These are phyloP conservation scores for Mechanitis mazaeus DNA, from an alignment of 2,888 invertebrate species.

Conservation along the genomic window DNA sequence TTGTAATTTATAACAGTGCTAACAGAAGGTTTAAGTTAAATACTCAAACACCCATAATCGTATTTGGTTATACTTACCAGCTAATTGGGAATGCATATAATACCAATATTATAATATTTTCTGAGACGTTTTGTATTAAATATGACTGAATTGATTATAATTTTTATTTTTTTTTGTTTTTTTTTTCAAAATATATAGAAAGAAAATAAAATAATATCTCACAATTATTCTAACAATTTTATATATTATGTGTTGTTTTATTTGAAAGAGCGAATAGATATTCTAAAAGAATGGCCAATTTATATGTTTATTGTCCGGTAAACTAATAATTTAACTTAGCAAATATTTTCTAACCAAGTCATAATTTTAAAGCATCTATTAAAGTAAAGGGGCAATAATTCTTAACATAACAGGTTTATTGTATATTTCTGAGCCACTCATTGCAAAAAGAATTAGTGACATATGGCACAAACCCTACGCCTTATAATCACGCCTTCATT, in stretches of 20 bases:
- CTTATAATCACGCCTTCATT: conserved; percentile 56
- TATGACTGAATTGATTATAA: no score
- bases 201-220: no score
- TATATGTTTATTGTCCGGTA: no score
- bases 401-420: conserved; percentile 10
- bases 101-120: no score
- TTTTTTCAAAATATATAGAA: no score
- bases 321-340: not conserved
- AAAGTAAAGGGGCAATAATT: conserved; percentile 18
- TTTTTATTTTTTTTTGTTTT: no score
- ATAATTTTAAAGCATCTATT: not conserved
- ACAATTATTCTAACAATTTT: no score
- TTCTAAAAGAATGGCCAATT: no score
- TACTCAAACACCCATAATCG: conserved; percentile 1
- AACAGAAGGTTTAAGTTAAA: conserved; percentile 2
- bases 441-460: conserved; percentile 41
- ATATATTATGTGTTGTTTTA: no score
- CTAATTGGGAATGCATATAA: not conserved
- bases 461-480: conserved; percentile 46
- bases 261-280: no score
- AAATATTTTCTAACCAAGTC: not conserved
- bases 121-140: no score
- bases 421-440: conserved; percentile 15
- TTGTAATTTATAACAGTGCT: conserved; percentile 1
- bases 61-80: not conserved